These are phyloP conservation scores for Tachysurus fulvidraco DNA, from an alignment of 2,113 vertebrate species.

Conservation along the genomic window DNA sequence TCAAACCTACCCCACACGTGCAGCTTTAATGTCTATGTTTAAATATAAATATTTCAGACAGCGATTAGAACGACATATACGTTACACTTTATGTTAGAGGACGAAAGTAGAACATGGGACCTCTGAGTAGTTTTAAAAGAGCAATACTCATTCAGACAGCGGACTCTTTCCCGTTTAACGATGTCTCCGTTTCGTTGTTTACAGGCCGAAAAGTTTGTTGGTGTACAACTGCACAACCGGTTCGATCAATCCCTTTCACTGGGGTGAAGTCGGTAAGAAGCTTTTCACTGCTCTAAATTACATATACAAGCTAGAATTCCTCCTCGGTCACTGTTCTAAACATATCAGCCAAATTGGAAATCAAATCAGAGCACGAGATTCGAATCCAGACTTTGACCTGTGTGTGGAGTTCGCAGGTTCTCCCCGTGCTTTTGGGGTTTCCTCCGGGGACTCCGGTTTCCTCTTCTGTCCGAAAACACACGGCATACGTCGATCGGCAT, in stretches of 20 bases:
- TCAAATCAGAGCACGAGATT: neutral
- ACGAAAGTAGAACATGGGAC: neutral
- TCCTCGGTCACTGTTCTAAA: neutral
- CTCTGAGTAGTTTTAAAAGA: neutral
- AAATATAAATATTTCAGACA: neutral
- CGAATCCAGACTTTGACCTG: too few relatives aligned
- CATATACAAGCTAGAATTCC: neutral
- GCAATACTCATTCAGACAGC: neutral
- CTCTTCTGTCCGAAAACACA: too few relatives aligned
- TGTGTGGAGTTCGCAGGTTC: too few relatives aligned
- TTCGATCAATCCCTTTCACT: slow-evolving; percentile 95
- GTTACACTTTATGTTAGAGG: neutral
- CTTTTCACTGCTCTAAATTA: neutral
- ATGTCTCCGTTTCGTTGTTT: slow-evolving; percentile 1
- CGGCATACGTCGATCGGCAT: too few relatives aligned
- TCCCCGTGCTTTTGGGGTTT: too few relatives aligned
- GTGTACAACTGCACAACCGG: slow-evolving; percentile 98
- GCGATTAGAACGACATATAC: neutral
- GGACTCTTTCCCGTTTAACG: neutral
- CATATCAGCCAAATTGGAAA: neutral
- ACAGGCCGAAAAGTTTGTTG: slow-evolving; percentile 86
- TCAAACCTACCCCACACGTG: neutral
- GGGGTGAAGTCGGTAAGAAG: slow-evolving; percentile 97
- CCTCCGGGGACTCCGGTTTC: too few relatives aligned
- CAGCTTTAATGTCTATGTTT: neutral